Percentiles rank a stretch among this genome's conserved stretches.
These are phyloP conservation scores for Elaphurus davidianus DNA, from an alignment of 2,113 vertebrate species.

Conservation along the genomic window DNA sequence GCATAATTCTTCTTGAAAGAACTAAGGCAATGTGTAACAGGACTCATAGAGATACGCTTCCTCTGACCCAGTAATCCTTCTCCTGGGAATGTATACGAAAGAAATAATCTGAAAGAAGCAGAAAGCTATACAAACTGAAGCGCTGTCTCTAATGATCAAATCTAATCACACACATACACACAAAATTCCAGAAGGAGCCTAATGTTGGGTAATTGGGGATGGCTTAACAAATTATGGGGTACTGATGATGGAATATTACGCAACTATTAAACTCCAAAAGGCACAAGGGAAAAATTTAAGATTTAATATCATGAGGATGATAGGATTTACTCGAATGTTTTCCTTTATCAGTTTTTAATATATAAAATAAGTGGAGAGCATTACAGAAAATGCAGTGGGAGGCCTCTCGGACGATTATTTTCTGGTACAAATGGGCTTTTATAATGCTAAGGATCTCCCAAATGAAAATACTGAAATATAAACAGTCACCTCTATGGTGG, in stretches of 20 bases:
- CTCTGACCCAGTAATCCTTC: slow-evolving; percentile 45
- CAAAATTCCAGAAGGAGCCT: not conserved
- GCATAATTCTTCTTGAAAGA: slow-evolving; percentile 46
- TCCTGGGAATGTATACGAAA: not conserved
- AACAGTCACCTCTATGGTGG: not conserved
- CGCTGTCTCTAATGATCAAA: not conserved
- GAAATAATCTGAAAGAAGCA: slow-evolving; percentile 46
- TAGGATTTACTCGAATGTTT: not conserved
- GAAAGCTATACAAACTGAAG: not conserved
- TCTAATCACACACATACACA: not conserved
- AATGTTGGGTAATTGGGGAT: not conserved
- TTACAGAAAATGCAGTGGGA: not conserved
- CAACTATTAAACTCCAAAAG: not conserved
- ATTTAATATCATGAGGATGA: not conserved
- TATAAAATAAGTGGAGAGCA: not conserved
- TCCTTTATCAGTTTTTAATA: not conserved
- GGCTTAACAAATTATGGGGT: not conserved
- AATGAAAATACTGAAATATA: not conserved
- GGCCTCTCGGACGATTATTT: not conserved
- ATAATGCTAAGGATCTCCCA: not conserved
- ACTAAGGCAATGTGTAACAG: slow-evolving; percentile 12
- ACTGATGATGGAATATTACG: not conserved
- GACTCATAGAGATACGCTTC: slow-evolving; percentile 37
- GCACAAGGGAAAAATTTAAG: not conserved
- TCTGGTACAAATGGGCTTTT: not conserved